These are phyloP conservation scores for Kuschelorhynchus macadamiae DNA, from an alignment of 2,888 invertebrate genomes.

Conservation along the genomic window DNA sequence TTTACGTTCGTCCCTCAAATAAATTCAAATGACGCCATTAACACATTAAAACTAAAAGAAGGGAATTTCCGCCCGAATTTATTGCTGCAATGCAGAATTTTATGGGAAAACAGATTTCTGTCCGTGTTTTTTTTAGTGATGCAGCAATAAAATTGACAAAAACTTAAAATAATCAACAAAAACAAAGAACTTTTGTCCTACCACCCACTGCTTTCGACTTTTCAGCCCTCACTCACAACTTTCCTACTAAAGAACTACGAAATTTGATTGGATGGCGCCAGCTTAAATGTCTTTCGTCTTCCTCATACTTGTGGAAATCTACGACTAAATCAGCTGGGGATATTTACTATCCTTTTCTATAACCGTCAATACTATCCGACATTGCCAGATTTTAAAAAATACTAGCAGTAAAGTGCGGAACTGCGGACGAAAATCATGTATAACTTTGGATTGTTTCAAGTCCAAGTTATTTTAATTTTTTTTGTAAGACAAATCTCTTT, in stretches of 20 bases:
- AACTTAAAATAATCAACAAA: constrained; percentile 49
- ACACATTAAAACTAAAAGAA: constrained; percentile 22
- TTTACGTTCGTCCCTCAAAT: constrained; percentile 38
- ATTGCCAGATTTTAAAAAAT: too few species aligned
- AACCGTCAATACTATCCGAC: constrained; percentile 37
- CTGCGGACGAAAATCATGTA: too few species aligned
- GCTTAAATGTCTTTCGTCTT: background rate
- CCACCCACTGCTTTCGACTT: constrained; percentile 40
- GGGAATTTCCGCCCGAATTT: constrained; percentile 1
- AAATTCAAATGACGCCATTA: constrained; percentile 49
- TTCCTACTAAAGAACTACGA: constrained; percentile 1
- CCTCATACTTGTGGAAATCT: constrained; percentile 8
- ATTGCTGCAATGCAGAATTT: background rate
- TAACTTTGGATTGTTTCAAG: too few species aligned
- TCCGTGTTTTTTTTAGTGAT: background rate
- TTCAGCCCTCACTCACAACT: constrained; percentile 9
- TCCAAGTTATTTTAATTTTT: too few species aligned
- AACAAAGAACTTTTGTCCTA: constrained; percentile 46
- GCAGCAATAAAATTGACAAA: constrained; percentile 21
- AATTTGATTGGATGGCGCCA: constrained; percentile 23
- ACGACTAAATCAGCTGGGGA: constrained; percentile 42
- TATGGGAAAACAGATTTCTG: background rate
- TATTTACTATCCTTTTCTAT: constrained; percentile 15
- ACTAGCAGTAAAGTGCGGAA: too few species aligned
- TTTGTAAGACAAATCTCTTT: too few species aligned